Conservation (phyloP, 2,113 vertebrate species). For the Ophiodon elongatus region DNA sequence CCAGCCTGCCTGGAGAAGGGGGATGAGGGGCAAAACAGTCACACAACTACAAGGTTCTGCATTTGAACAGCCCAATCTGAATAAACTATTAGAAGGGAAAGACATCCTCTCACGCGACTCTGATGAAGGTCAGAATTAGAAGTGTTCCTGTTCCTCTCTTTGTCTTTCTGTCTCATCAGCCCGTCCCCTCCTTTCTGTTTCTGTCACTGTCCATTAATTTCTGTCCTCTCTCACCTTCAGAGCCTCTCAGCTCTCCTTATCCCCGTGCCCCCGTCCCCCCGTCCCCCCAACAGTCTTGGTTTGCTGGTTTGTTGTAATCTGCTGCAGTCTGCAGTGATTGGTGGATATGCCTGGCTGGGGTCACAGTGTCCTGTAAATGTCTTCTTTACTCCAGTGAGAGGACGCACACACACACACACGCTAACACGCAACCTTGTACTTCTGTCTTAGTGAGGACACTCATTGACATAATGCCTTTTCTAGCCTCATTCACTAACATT, state of each 20-base stretch:
- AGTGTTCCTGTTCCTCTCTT: not conserved
- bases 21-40: too few relatives aligned
- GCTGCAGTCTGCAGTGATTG: conserved; percentile 65
- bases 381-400: conserved; percentile 25
- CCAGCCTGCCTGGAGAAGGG: too few relatives aligned
- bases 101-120: not conserved
- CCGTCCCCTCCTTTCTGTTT: not conserved
- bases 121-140: not conserved
- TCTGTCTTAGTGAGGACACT: not conserved
- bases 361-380: conserved; percentile 64
- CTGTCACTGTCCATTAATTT: conserved; percentile 16
- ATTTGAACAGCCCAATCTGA: too few relatives aligned
- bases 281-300: not conserved
- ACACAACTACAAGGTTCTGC: too few relatives aligned
- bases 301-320: conserved; percentile 45
- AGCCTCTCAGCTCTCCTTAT: conserved; percentile 9
- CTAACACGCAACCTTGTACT: not conserved
- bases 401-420: conserved; percentile 26
- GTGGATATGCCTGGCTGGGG: conserved; percentile 47
- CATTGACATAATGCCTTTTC: not conserved
- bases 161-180: not conserved
- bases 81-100: not conserved
- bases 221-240: conserved; percentile 31
- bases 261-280: too few relatives aligned
- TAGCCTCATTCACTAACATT: not conserved